Conservation (phyloP, 35 echinoderm and acorn worm species). For the Patiria miniata region DNA sequence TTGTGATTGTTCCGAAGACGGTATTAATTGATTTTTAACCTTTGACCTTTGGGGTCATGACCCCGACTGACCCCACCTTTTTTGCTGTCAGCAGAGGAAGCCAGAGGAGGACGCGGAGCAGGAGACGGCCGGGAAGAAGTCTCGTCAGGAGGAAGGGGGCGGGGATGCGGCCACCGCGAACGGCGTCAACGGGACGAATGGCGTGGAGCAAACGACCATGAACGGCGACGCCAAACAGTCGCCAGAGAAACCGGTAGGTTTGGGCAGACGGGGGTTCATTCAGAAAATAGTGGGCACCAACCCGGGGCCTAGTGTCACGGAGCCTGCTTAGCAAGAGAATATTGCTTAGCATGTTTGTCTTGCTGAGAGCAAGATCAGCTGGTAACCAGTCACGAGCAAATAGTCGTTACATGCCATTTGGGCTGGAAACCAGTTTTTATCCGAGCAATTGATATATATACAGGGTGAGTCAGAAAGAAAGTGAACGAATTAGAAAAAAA, state of each 20-base stretch:
- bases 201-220: neutral
- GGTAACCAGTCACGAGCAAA: no score
- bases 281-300: no score
- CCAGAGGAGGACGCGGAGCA: slow-evolving; percentile 55
- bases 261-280: neutral
- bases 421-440: no score
- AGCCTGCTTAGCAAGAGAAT: no score
- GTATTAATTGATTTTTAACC: neutral
- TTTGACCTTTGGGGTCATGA: neutral
- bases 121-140: slow-evolving; percentile 6
- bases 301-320: no score
- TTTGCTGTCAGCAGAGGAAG: slow-evolving; percentile 69
- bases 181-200: slow-evolving; percentile 25
- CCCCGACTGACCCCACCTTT: neutral
- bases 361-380: no score
- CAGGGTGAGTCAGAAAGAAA: no score
- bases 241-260: slow-evolving; percentile 46
- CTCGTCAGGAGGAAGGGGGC: slow-evolving; percentile 22
- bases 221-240: slow-evolving; percentile 45
- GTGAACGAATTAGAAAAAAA: no score
- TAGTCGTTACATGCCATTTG: no score
- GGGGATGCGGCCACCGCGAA: slow-evolving; percentile 45
- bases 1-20: neutral
- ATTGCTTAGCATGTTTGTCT: no score
- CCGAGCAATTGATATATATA: no score